Percentiles rank a stretch among this genome's conserved stretches.
phyloP scores from a whole-genome alignment of 2,888 invertebrate genomes.

The Dorcus hopei region DNA sequence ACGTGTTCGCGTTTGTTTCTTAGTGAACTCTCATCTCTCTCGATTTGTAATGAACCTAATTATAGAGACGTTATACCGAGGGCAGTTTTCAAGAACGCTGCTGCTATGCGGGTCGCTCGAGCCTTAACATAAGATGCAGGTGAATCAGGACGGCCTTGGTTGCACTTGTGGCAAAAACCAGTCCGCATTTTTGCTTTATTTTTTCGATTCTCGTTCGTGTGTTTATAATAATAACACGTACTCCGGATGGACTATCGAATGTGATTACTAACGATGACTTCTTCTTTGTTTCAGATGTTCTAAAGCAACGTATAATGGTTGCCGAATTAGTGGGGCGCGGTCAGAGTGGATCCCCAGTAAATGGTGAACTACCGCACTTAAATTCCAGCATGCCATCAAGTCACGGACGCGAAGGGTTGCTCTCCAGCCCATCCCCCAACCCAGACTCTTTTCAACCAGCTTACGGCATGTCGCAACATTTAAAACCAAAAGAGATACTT shows the following conservation, averaged over 20 bases:
- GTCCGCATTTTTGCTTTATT: constrained; percentile 21
- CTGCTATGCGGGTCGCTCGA: constrained; percentile 1
- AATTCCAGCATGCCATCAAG: constrained; percentile 55
- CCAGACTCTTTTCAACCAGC: constrained; percentile 39
- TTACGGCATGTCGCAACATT: constrained; percentile 53
- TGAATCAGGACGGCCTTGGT: constrained; percentile 25
- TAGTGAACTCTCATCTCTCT: neutral
- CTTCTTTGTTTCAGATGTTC: constrained; percentile 41
- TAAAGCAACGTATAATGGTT: constrained; percentile 75
- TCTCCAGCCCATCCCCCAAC: constrained; percentile 46
- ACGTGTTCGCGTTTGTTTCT: neutral
- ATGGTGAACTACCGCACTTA: constrained; percentile 64
- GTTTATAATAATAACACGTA: no score
- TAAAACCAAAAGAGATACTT: constrained; percentile 77
- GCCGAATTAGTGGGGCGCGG: constrained; percentile 81
- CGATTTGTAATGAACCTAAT: neutral
- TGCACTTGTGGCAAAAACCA: constrained; percentile 34
- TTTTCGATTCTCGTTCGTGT: constrained; percentile 20
- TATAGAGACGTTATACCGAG: neutral
- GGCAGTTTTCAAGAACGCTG: constrained; percentile 2
- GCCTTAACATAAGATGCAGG: neutral
- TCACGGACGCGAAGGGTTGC: constrained; percentile 46
- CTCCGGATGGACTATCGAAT: no score
- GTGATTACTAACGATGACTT: neutral
- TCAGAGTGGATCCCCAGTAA: constrained; percentile 66